Conservation (phyloP, 1,140 invertebrate genomes). For the Bicyclus anynana region DNA sequence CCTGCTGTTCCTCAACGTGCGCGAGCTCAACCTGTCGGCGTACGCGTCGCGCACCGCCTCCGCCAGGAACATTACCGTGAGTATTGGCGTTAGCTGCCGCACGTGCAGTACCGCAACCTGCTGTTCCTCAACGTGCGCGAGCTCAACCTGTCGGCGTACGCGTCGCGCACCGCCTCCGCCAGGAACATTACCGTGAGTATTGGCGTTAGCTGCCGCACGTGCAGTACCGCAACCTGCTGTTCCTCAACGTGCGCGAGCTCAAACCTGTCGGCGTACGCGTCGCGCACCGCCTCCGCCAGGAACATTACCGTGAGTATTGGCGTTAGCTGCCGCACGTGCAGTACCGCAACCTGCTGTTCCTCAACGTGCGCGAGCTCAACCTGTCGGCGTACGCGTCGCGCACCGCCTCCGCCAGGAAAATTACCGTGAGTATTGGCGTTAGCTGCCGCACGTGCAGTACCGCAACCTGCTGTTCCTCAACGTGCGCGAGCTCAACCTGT, state of each 20-base stretch:
- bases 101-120: conserved; percentile 91
- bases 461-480: conserved; percentile 94
- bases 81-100: conserved; percentile 79
- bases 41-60: conserved; percentile 85
- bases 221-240: too few relatives aligned
- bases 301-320: too few relatives aligned
- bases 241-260: too few relatives aligned
- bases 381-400: too few relatives aligned
- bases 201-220: too few relatives aligned
- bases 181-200: conserved; percentile 78
- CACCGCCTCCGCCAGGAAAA: too few relatives aligned
- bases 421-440: too few relatives aligned
- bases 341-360: too few relatives aligned
- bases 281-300: too few relatives aligned
- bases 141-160: conserved; percentile 89
- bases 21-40: conserved; percentile 88
- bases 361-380: too few relatives aligned
- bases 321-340: too few relatives aligned
- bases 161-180: conserved; percentile 82
- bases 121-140: conserved; percentile 93
- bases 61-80: conserved; percentile 79
- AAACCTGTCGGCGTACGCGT: too few relatives aligned
- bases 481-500: conserved; percentile 92
- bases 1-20: conserved; percentile 93
- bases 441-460: conserved; percentile 87